phyloP scores from a whole-genome alignment of 2,113 vertebrate genomes.

The Coptodon bakossiorum region DNA sequence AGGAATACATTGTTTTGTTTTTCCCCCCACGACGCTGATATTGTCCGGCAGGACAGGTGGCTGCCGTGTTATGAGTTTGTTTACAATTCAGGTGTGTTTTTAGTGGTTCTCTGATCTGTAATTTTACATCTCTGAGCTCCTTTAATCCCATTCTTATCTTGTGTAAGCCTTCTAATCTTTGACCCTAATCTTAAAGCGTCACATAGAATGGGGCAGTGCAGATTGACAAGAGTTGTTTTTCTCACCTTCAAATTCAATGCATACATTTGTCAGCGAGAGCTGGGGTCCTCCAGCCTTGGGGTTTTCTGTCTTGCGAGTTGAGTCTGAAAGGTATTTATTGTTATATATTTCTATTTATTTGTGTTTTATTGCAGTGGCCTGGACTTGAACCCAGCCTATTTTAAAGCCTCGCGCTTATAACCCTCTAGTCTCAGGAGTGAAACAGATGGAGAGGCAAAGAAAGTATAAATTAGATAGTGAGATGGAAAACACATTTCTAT shows the following conservation, averaged over 20 bases:
- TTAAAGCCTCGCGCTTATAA: slow-evolving; percentile 35
- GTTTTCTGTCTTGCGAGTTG: background rate
- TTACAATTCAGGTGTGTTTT: slow-evolving; percentile 64
- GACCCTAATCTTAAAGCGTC: slow-evolving; percentile 74
- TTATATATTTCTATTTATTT: slow-evolving; percentile 43
- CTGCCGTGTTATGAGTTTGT: slow-evolving; percentile 54
- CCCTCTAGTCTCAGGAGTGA: slow-evolving; percentile 36
- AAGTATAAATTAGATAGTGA: slow-evolving; percentile 68
- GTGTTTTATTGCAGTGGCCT: slow-evolving; percentile 41
- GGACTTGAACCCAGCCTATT: slow-evolving; percentile 44
- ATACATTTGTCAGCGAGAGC: slow-evolving; percentile 21
- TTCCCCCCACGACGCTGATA: background rate
- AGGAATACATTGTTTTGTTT: slow-evolving; percentile 36
- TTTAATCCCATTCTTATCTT: slow-evolving; percentile 76
- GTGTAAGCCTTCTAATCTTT: slow-evolving; percentile 74
- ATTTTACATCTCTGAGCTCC: slow-evolving; percentile 72
- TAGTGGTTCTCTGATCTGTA: slow-evolving; percentile 63
- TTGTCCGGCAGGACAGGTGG: slow-evolving; percentile 50
- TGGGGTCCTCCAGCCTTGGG: background rate
- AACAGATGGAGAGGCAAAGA: slow-evolving; percentile 50
- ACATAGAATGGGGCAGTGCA: slow-evolving; percentile 35
- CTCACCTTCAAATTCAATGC: slow-evolving; percentile 34
- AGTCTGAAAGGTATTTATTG: slow-evolving; percentile 23
- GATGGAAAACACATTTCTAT: slow-evolving; percentile 67
- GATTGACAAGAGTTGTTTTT: slow-evolving; percentile 41